phyloP scores from a whole-genome alignment of 37 sponge, comb jelly and placozoan genomes.

The Aplysina aerophoba region DNA sequence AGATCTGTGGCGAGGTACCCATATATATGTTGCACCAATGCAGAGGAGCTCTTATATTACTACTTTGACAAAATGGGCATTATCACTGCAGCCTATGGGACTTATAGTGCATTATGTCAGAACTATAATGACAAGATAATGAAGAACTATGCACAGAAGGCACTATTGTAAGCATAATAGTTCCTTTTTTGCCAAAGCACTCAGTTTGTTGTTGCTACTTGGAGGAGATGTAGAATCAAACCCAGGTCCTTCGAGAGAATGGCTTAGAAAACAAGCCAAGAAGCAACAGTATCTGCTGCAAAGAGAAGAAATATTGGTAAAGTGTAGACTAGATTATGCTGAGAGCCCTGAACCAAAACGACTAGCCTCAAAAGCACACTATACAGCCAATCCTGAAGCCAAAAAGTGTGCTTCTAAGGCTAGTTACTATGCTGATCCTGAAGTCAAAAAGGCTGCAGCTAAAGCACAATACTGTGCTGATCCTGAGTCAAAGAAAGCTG shows the following conservation, averaged over 20 bases:
- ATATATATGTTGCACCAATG: neutral
- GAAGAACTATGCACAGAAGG: constrained; percentile 1
- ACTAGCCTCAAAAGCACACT: neutral
- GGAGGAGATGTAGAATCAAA: neutral
- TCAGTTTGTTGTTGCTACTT: neutral
- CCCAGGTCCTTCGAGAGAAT: too few relatives aligned
- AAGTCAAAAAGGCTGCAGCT: neutral
- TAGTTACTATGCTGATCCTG: too few relatives aligned
- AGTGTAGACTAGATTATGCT: neutral
- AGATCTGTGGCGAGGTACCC: neutral
- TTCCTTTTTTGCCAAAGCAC: neutral
- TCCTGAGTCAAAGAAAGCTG: neutral
- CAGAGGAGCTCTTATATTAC: too few relatives aligned
- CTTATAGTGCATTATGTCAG: neutral
- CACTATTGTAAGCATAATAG: neutral
- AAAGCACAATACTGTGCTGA: neutral
- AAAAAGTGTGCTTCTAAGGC: neutral
- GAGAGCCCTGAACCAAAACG: constrained; percentile 6
- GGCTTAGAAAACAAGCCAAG: too few relatives aligned
- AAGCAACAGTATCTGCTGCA: too few relatives aligned
- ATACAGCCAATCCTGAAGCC: neutral
- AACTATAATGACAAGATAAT: neutral
- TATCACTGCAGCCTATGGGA: neutral
- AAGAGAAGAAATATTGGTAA: neutral
- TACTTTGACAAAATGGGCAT: neutral